Percentiles rank a stretch among this genome's conserved stretches.
phyloP scores from a whole-genome alignment of 2,888 invertebrate genomes.

The Salticus scenicus region DNA sequence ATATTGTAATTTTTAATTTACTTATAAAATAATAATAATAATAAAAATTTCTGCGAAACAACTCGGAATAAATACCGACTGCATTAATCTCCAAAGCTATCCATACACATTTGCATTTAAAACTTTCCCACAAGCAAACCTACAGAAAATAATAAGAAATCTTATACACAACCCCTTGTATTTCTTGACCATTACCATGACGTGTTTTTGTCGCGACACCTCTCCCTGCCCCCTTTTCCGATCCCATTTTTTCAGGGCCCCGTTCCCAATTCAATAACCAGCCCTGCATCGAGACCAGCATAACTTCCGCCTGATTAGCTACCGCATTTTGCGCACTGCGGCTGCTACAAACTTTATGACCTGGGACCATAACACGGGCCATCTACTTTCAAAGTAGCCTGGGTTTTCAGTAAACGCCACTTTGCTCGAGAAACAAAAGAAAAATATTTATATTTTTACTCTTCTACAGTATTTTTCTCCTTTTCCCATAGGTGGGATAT shows the following conservation, averaged over 20 bases:
- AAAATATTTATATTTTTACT: neutral
- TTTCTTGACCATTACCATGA: constrained; percentile 44
- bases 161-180: neutral
- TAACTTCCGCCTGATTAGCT: constrained; percentile 60
- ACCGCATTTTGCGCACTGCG: neutral
- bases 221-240: neutral
- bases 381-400: constrained; percentile 34
- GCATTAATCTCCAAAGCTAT: too few species aligned
- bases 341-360: constrained; percentile 31
- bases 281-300: constrained; percentile 25
- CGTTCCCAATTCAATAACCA: constrained; percentile 48
- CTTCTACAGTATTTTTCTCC: neutral
- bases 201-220: constrained; percentile 14
- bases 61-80: too few species aligned
- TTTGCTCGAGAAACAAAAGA: neutral
- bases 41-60: too few species aligned
- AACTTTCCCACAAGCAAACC: too few species aligned
- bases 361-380: constrained; percentile 26
- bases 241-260: neutral
- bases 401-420: constrained; percentile 5
- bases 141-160: neutral
- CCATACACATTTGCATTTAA: too few species aligned
- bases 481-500: neutral
- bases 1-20: too few species aligned
- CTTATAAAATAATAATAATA: too few species aligned